A percentile compares a stretch with the other conserved stretches of the same genome.
Evolutionary conservation across 2,888 invertebrate species (phyloP).

Genomic region (Leistus spinibarbis): DNA sequence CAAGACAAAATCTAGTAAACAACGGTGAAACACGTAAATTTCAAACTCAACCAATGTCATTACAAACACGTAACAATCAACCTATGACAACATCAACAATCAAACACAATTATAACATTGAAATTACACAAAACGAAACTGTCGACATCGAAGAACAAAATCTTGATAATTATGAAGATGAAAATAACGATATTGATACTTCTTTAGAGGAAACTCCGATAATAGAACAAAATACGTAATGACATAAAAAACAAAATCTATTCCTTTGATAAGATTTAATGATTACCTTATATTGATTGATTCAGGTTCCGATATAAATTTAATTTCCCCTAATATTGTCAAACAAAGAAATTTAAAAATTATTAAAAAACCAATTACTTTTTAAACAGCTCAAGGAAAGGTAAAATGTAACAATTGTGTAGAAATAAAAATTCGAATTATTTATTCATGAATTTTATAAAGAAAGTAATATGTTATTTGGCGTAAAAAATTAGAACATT

Average conservation of each 20-base stretch:
- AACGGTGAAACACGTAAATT: too few relatives aligned
- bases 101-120: neutral
- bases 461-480: constrained; percentile 10
- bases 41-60: too few relatives aligned
- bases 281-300: neutral
- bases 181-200: neutral
- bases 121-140: neutral
- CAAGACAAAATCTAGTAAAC: too few relatives aligned
- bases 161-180: neutral
- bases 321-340: neutral
- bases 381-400: constrained; percentile 1
- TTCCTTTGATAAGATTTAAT: neutral
- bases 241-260: constrained; percentile 3
- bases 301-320: constrained; percentile 5
- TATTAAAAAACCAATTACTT: neutral
- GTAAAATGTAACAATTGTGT: neutral
- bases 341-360: constrained; percentile 8
- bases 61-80: too few relatives aligned
- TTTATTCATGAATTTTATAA: constrained; percentile 3
- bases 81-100: neutral
- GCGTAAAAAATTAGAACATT: constrained; percentile 13
- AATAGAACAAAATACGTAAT: constrained; percentile 1
- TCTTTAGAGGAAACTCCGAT: neutral
- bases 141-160: neutral
- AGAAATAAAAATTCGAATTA: constrained; percentile 2